Base-by-base conservation (phyloP, 2,113 vertebrate genomes). In the Oryzias woworae region DNA sequence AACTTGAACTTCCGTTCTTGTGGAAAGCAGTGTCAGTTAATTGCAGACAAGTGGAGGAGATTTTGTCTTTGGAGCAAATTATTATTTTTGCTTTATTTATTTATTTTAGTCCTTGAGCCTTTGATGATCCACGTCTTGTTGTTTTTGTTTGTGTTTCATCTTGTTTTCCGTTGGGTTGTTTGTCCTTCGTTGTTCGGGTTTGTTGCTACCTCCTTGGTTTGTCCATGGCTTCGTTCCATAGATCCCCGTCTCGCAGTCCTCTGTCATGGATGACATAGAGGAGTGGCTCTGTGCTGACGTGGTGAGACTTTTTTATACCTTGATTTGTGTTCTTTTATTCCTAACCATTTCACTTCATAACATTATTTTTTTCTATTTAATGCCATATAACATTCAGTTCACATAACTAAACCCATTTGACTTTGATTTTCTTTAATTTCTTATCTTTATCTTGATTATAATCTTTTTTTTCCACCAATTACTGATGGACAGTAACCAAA, bases 261-360 rank as follows among this genome's bases (percentile, higher is more conserved):
- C 96, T 93, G 94, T 98, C 93, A 98, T 99, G 97, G 97, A 99
- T 94, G 97, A 99, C 94, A 98, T 99, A 94, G 97, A 99, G 95
- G 94, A 98, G 89, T 99, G 97, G 97, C 96, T 99, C 90, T 92
- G 95, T 94, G 94, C 95, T 66, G 97, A 99, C 85, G 93, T 99
- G 97, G 97, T 99, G 96, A 98, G 97, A 96, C 69, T 84, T 81
- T 74, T 92, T 93, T 91, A 92, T 78, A 78, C 71, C 64, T 94
- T 93, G 80, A 87, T 89, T 88, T 90, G 69, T 57, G 52, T 84
- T 36, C 50, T 63, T 60, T 54, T n/a, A 62, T n/a, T 53, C 52
- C 65, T 20, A 61, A 14, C 59, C 22, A 69, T 48, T 41, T 15
- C 44, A 69, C 43, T n/a, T 26, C 31, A 45, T 66, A 68, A 20